Evolutionary conservation across 1,140 invertebrate species (phyloP), one percentile per base, ranked within the genome.

Genomic region (Aphelinus certus): DNA sequence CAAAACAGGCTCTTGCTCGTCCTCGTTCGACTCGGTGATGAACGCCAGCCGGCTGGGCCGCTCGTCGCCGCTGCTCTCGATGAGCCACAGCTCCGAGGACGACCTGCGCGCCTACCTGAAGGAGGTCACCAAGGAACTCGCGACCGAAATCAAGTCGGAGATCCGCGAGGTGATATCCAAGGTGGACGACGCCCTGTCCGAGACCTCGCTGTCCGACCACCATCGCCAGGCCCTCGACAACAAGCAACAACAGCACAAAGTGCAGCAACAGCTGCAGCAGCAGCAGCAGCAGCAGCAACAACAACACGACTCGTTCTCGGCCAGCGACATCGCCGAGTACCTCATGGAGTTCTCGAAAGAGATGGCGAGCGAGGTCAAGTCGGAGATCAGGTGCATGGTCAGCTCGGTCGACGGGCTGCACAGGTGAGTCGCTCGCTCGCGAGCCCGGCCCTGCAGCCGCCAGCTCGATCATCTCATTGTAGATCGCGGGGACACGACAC

Each of bases 121-220:
- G 79, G 93, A 93, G 84, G 91, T 93, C 78, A 93, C 93, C 0
- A 92, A 92, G 86, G 93, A 94, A 87, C 85, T 94, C 62, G 93
- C 93, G 0, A 94, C 92, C 5, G 93, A 94, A 84, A 93, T 95
- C 6, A 95, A 94, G 83, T 94, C 93, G 3, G 93, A 94, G 88
- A 93, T 95, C 45, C 87, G 93, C 1, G 93, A 92, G 85, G 93
- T 95, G 0, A 94, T 94, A 68, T 93, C 92, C 1, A 92, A 92
- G 83, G 93, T 95, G 0, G 92, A 94, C 76, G 93, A 94, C 82
- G 93, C 92, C 49, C 82, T 94, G 2, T 93, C 93, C 46, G 93
- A 93, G 80, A 90, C 90, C 2, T 86, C 83, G 43, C 80, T 81
- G 0, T 83, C 81, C 0, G 86, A 88, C 60, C 80, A 79, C 1